Conservation (phyloP, 2,797 vertebrate genomes). For the Mus spretus region DNA sequence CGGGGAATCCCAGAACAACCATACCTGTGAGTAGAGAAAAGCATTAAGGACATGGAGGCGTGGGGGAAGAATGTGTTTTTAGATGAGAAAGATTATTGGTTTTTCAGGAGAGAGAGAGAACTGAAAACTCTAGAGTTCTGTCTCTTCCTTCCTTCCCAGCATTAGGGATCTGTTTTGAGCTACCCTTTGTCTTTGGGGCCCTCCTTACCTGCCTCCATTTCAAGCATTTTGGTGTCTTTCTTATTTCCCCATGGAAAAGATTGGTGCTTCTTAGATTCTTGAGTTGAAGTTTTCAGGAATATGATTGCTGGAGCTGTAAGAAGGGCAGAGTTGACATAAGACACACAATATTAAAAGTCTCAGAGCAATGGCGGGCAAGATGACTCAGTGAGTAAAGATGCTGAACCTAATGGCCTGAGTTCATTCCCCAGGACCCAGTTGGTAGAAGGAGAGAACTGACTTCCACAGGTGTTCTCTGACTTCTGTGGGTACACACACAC, state of each 20-base stretch:
- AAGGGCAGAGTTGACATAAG: neutral
- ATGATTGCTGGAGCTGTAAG: neutral
- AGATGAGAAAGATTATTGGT: neutral
- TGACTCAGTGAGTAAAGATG: neutral
- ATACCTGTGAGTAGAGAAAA: too few species aligned
- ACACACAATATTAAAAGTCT: neutral
- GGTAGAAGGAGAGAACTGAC: neutral
- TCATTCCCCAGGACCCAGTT: neutral
- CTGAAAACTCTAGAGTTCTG: neutral
- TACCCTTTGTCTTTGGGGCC: neutral
- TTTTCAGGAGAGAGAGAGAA: constrained; percentile 15
- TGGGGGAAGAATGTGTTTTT: neutral
- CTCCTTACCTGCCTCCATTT: neutral
- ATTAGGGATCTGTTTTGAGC: neutral
- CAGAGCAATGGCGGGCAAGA: neutral
- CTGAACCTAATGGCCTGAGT: neutral
- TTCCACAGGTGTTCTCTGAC: neutral
- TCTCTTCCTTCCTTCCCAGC: neutral
- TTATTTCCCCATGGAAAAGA: neutral
- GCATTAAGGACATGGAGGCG: neutral
- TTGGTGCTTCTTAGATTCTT: neutral
- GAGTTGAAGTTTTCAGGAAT: neutral
- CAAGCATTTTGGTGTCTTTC: neutral
- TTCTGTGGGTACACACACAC: neutral
- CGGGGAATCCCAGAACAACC: neutral